A percentile compares a stretch with the other conserved stretches of the same genome.
Evolutionary conservation across 2,797 vertebrate genomes (phyloP).

Genomic region (Anabacerthia variegaticeps): DNA sequence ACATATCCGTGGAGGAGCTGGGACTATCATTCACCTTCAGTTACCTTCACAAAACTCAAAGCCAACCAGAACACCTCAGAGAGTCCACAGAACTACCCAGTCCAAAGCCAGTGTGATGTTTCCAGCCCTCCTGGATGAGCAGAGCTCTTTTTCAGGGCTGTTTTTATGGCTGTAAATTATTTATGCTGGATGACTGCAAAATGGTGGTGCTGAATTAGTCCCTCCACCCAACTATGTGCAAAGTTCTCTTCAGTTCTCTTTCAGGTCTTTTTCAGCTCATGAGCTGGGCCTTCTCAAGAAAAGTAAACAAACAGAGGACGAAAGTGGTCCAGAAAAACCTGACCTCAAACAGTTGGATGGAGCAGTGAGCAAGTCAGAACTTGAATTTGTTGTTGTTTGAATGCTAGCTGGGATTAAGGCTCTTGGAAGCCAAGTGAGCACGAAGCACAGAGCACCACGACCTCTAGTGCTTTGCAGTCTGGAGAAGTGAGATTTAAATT

Average conservation of each 20-base stretch:
- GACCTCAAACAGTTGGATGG: neutral
- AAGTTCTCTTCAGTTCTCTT: neutral
- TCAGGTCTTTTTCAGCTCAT: neutral
- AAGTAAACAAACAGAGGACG: neutral
- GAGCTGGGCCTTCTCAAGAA: neutral
- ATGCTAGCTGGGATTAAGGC: neutral
- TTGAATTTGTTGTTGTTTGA: neutral
- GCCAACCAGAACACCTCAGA: neutral
- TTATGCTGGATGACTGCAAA: neutral
- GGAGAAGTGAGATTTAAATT: neutral
- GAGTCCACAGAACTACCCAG: neutral
- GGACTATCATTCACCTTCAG: neutral
- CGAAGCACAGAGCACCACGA: neutral
- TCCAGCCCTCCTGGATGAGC: neutral
- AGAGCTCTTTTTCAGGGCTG: neutral
- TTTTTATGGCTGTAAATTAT: neutral
- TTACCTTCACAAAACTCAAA: neutral
- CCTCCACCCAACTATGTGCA: neutral
- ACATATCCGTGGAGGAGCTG: fast-evolving
- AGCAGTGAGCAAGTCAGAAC: neutral
- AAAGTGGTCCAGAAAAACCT: neutral
- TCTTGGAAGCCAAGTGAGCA: neutral
- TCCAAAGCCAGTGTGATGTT: neutral
- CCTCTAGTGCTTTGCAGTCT: neutral
- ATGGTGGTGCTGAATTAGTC: neutral